Evolutionary conservation across 23 tunicate species (phyloP), one percentile per base, ranked within the genome.

Genomic region (Oikopleura vanhoeffeni): DNA sequence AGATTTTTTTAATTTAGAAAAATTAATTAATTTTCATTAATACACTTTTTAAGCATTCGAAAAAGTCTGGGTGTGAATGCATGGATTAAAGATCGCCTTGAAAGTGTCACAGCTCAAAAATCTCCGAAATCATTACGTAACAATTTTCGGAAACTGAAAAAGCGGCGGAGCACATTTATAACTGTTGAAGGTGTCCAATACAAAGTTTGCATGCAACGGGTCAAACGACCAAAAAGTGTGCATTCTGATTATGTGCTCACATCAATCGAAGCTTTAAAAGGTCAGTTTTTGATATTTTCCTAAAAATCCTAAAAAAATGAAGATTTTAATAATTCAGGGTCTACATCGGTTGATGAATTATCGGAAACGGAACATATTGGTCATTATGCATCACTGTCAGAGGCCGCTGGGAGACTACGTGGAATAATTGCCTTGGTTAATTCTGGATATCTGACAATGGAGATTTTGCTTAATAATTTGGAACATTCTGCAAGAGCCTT

Each of bases 181-280:
- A 71, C 79, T 13, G 79, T 71, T 2, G 79, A 71, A 71, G 79
- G 79, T 2, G 79, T 71, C 38, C 79, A 71, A 30, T 71, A 71
- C 38, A 71, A 71, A 30, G 79, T 71, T 71, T 71, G 79, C 79
- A 71, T 71, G 79, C 79, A 71, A 24, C 79, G 79, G 36, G 79
- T 30, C 34, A 18, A 71, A 30, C 27, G 35, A 28, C 64, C 64
- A 8, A 13, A 49, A 49, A 8, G 18, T 24, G 64, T 8, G 64
- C 64, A 49, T 49, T 49, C 64, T 49, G 64, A 49, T 49, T 24
- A 24, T 13, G 64, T 24, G 13, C 64, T n/a, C n/a, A 49, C 60
- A 8, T 49, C 60, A 18, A 49, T 49, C 60, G 60, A 49, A 49
- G 60, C 60, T 8, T 18, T 49, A 18, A 49, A 49, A 49, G 60